Percentiles rank a stretch among this genome's conserved stretches.
phyloP scores from a whole-genome alignment of 2,797 vertebrate genomes.

The Myiotriccus ornatus region DNA sequence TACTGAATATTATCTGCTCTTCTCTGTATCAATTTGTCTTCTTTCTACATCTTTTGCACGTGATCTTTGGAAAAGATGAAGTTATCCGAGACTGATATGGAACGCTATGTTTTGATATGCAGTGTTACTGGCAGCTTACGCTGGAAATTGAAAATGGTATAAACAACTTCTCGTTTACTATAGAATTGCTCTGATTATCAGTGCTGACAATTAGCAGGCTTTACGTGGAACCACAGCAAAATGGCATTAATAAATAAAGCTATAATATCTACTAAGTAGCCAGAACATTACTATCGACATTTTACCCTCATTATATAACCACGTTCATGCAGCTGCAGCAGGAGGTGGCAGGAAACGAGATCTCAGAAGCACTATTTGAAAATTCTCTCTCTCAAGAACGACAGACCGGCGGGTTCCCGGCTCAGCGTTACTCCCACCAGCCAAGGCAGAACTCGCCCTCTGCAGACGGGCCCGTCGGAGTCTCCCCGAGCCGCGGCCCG shows the following conservation, averaged over 20 bases:
- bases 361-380: not conserved
- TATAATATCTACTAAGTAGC: not conserved
- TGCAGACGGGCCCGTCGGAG: not conserved
- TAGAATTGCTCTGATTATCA: not conserved
- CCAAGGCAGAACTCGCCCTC: not conserved
- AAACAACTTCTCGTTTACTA: accelerated
- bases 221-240: not conserved
- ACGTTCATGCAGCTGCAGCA: not conserved
- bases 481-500: not conserved
- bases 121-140: not conserved
- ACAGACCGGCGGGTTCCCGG: not conserved
- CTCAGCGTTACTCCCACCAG: not conserved
- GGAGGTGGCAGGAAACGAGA: too few relatives aligned
- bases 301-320: not conserved
- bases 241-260: not conserved
- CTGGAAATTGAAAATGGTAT: not conserved
- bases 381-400: accelerated
- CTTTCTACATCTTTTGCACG: not conserved
- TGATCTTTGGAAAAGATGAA: not conserved
- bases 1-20: accelerated
- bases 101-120: not conserved
- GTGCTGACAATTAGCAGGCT: not conserved
- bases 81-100: accelerated
- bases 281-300: not conserved
- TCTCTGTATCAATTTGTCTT: not conserved